These are phyloP conservation scores for Serrognathus titanus DNA, from an alignment of 2,888 invertebrate species.

Conservation along the genomic window DNA sequence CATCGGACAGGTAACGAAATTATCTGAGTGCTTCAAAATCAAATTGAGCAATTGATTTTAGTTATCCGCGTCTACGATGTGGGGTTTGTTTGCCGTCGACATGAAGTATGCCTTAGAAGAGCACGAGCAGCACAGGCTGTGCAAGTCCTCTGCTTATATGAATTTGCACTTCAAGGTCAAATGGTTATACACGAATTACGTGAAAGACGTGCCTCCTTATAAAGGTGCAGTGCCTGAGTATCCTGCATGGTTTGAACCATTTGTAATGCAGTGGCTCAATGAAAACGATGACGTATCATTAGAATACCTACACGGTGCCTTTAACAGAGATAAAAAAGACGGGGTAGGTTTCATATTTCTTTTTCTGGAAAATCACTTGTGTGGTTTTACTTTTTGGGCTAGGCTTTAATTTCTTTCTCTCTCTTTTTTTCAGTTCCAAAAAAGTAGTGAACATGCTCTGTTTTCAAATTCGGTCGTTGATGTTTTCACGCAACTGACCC, in stretches of 20 bases:
- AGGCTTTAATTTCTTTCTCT: not conserved
- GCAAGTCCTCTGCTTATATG: conserved; percentile 99
- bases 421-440: conserved; percentile 79
- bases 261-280: conserved; percentile 99
- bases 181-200: conserved; percentile 97
- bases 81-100: conserved; percentile 94
- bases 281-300: conserved; percentile 99
- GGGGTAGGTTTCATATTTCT: conserved; percentile 60
- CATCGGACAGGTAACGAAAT: conserved; percentile 77
- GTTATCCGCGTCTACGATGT: conserved; percentile 96
- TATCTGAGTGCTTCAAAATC: not conserved
- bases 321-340: conserved; percentile 94
- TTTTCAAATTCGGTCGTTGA: conserved; percentile 99
- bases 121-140: conserved; percentile 91
- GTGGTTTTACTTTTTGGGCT: not conserved
- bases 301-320: conserved; percentile 98
- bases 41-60: conserved; percentile 40
- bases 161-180: conserved; percentile 99
- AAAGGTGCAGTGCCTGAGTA: conserved; percentile 97
- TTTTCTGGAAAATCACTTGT: not conserved
- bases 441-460: conserved; percentile 96
- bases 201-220: conserved; percentile 95
- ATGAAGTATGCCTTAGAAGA: conserved; percentile 98
- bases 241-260: conserved; percentile 99
- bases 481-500: conserved; percentile 98